Conservation (phyloP, 2,113 vertebrate species). For the Gadus macrocephalus region DNA sequence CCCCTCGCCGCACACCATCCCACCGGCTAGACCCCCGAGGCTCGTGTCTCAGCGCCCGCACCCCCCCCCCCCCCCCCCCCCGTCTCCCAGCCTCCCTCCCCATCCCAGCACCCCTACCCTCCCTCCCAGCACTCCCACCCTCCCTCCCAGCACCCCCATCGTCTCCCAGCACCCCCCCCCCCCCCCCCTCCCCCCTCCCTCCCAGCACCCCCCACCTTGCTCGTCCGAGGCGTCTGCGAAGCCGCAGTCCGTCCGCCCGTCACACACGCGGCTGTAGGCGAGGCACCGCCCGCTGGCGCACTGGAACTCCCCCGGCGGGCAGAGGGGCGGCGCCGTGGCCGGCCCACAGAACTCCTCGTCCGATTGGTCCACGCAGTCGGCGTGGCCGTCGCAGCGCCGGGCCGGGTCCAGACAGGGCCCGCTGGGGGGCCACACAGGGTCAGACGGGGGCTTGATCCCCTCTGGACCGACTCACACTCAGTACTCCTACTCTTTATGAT, state of each 20-base stretch:
- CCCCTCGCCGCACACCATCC: too few relatives aligned
- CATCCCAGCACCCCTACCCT: too few relatives aligned
- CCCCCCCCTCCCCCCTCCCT: not conserved
- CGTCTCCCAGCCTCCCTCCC: too few relatives aligned
- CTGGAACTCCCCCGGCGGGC: slow-evolving; percentile 67
- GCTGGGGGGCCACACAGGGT: slow-evolving; percentile 31
- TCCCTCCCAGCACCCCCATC: too few relatives aligned
- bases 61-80: too few relatives aligned
- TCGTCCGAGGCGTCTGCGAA: slow-evolving; percentile 79
- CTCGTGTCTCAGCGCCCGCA: too few relatives aligned
- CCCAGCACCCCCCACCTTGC: slow-evolving; percentile 51
- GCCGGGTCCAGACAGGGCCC: slow-evolving; percentile 76
- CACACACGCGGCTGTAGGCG: slow-evolving; percentile 57
- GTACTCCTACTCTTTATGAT: too few relatives aligned
- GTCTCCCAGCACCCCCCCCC: not conserved
- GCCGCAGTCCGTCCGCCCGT: slow-evolving; percentile 76
- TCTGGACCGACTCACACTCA: not conserved
- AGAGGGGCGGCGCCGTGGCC: slow-evolving; percentile 40
- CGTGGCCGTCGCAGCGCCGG: slow-evolving; percentile 77
- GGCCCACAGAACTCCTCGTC: slow-evolving; percentile 74
- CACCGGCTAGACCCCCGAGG: too few relatives aligned
- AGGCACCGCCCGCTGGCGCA: slow-evolving; percentile 76
- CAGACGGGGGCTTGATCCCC: slow-evolving; percentile 14
- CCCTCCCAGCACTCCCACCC: too few relatives aligned
- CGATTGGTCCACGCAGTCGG: slow-evolving; percentile 79